A percentile compares a stretch with the other conserved stretches of the same genome.
These are phyloP conservation scores for Himalopsyche anomala DNA, from an alignment of 2,888 invertebrate species.

Conservation along the genomic window DNA sequence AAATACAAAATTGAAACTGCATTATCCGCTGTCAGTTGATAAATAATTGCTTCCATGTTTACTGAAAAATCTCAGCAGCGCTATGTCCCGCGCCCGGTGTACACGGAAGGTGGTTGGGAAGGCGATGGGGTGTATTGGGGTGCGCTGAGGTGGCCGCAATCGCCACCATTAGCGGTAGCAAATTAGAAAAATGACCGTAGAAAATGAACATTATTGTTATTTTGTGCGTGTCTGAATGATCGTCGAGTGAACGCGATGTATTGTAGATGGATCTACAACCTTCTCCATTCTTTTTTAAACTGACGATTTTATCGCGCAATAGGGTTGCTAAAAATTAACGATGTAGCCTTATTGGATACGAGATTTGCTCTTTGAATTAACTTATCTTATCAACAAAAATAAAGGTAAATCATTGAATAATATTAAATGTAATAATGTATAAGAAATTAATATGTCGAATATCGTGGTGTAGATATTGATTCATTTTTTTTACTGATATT, in stretches of 20 bases:
- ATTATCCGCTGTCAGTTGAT: too few relatives aligned
- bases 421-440: too few relatives aligned
- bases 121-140: neutral
- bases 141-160: conserved; percentile 1
- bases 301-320: conserved; percentile 40
- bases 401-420: too few relatives aligned
- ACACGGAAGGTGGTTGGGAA: neutral
- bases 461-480: too few relatives aligned
- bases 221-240: conserved; percentile 46
- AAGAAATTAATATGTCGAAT: too few relatives aligned
- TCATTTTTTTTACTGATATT: too few relatives aligned
- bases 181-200: conserved; percentile 65
- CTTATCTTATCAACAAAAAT: too few relatives aligned
- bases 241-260: conserved; percentile 12
- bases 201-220: conserved; percentile 60
- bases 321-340: neutral
- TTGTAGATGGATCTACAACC: neutral
- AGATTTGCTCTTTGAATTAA: too few relatives aligned
- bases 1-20: too few relatives aligned
- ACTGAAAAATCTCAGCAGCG: too few relatives aligned
- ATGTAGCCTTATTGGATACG: neutral
- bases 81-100: neutral
- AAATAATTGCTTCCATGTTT: too few relatives aligned
- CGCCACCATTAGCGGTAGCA: conserved; percentile 54
- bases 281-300: conserved; percentile 39